phyloP scores from a whole-genome alignment of 2,797 vertebrate species.

The Enteromius paludinosus region DNA sequence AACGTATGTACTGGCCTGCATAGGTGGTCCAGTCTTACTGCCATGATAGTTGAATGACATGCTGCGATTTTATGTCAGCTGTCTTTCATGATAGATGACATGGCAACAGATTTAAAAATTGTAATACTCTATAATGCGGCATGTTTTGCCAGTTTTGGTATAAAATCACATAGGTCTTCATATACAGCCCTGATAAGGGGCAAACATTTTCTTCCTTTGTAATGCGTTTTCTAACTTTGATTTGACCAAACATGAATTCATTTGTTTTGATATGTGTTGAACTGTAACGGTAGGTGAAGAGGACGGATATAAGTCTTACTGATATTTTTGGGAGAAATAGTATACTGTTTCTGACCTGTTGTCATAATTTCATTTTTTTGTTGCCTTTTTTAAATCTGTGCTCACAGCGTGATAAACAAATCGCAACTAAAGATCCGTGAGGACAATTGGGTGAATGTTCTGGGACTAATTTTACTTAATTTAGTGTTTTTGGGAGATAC shows the following conservation, averaged over 20 bases:
- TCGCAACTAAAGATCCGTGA: constrained; percentile 15
- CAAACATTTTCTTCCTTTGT: constrained; percentile 11
- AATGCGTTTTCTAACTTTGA: constrained; percentile 2
- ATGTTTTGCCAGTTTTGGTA: constrained; percentile 1
- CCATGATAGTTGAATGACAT: constrained; percentile 2
- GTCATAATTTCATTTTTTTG: not conserved
- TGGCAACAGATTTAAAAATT: constrained; percentile 1
- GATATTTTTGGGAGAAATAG: constrained; percentile 25
- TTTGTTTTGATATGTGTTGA: not conserved
- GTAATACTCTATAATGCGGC: not conserved
- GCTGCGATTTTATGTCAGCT: constrained; percentile 4
- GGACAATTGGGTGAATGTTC: not conserved
- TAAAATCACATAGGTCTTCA: constrained; percentile 11
- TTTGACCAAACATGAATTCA: constrained; percentile 2
- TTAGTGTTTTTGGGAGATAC: constrained; percentile 20
- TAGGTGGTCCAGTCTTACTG: not conserved
- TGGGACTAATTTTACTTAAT: not conserved
- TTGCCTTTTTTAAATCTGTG: constrained; percentile 27
- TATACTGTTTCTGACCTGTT: constrained; percentile 10
- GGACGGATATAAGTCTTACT: not conserved
- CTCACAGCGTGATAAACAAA: constrained; percentile 19
- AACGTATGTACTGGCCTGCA: not conserved
- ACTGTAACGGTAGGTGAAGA: not conserved
- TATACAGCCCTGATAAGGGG: not conserved
- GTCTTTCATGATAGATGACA: not conserved